Conservation (phyloP, 1,140 invertebrate species). For the Lutraria rhynchaena region DNA sequence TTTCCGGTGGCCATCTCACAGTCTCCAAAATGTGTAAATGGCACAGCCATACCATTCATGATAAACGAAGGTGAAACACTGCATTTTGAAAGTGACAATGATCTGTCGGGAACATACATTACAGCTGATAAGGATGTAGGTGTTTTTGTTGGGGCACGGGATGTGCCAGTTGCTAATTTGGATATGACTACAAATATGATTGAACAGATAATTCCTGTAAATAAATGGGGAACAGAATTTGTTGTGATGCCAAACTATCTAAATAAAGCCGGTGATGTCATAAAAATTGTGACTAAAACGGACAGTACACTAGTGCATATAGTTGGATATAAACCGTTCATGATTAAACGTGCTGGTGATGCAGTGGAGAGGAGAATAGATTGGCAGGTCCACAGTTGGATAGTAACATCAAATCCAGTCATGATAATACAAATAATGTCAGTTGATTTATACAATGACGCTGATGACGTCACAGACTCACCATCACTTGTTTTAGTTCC, state of each 20-base stretch:
- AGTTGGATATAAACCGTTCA: slow-evolving; percentile 37
- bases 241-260: slow-evolving; percentile 17
- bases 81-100: slow-evolving; percentile 43
- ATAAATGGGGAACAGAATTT: slow-evolving; percentile 41
- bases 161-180: not conserved
- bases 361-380: slow-evolving; percentile 29
- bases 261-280: slow-evolving; percentile 35
- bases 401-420: slow-evolving; percentile 26
- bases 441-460: slow-evolving; percentile 31
- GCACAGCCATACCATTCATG: not conserved
- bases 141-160: slow-evolving; percentile 33
- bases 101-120: slow-evolving; percentile 32
- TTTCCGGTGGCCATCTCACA: not conserved
- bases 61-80: slow-evolving; percentile 42
- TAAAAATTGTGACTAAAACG: slow-evolving; percentile 40
- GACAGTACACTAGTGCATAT: slow-evolving; percentile 29
- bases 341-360: slow-evolving; percentile 17
- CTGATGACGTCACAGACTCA: not conserved
- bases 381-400: slow-evolving; percentile 7
- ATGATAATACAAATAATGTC: slow-evolving; percentile 31
- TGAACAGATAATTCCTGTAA: slow-evolving; percentile 44
- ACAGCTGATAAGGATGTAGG: slow-evolving; percentile 12
- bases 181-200: not conserved
- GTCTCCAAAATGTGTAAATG: not conserved
- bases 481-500: slow-evolving; percentile 34